phyloP scores from a whole-genome alignment of 2,797 vertebrate species.

The Eptatretus atami region DNA sequence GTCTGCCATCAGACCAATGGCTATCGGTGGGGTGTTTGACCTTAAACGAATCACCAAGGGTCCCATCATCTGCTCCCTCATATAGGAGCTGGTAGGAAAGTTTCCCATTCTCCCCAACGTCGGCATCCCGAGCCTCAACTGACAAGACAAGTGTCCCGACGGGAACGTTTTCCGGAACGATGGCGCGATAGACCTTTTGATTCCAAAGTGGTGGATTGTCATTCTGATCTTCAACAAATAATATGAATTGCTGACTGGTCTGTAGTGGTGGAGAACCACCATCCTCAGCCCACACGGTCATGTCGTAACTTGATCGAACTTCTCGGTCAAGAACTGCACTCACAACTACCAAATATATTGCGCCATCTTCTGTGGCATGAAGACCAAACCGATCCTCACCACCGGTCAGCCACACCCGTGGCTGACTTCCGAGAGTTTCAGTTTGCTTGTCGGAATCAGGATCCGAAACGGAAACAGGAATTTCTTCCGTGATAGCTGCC shows the following conservation, averaged over 20 bases:
- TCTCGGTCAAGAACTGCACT: constrained; percentile 67
- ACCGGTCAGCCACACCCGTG: constrained; percentile 75
- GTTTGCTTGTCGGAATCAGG: no score
- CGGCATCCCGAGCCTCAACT: constrained; percentile 66
- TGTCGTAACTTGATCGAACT: constrained; percentile 50
- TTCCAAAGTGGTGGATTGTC: constrained; percentile 78
- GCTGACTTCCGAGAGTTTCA: constrained; percentile 24
- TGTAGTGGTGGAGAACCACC: constrained; percentile 55
- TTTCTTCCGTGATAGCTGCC: constrained; percentile 27
- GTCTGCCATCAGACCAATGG: constrained; percentile 20
- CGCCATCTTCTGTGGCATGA: constrained; percentile 62
- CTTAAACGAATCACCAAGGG: no score
- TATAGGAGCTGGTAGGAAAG: constrained; percentile 44
- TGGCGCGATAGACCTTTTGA: constrained; percentile 43
- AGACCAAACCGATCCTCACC: constrained; percentile 85
- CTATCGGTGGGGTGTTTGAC: no score
- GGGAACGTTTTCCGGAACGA: constrained; percentile 57
- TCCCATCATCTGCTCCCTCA: constrained; percentile 14
- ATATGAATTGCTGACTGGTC: constrained; percentile 58
- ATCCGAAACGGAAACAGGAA: no score
- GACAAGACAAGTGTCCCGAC: constrained; percentile 76
- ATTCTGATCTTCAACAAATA: constrained; percentile 61
- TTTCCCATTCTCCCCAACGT: constrained; percentile 66
- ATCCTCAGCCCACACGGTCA: constrained; percentile 69
- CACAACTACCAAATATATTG: constrained; percentile 85